A percentile compares a stretch with the other conserved stretches of the same genome.
phyloP scores from a whole-genome alignment of 2,797 vertebrate species.

The Percopsis omiscomaycus region DNA sequence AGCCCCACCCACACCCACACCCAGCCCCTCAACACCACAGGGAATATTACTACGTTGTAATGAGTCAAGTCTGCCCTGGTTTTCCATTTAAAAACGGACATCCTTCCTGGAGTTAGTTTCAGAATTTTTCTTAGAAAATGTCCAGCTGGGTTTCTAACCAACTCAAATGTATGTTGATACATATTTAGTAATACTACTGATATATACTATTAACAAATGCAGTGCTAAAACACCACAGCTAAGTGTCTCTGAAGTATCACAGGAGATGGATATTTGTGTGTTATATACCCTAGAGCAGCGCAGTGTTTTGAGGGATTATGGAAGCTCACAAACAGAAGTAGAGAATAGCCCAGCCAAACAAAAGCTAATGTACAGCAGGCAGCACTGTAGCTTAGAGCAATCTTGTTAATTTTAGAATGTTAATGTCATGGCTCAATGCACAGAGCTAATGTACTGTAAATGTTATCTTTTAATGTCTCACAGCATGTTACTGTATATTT shows the following conservation, averaged over 20 bases:
- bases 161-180: too few species aligned
- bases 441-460: constrained; percentile 28
- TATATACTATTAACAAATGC: too few species aligned
- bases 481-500: not conserved
- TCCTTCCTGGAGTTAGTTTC: too few species aligned
- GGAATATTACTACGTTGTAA: constrained; percentile 1
- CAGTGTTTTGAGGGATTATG: constrained; percentile 2
- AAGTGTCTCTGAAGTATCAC: too few species aligned
- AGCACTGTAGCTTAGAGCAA: constrained; percentile 29
- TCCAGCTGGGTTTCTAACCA: too few species aligned
- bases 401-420: constrained; percentile 41
- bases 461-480: constrained; percentile 7
- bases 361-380: constrained; percentile 18
- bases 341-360: constrained; percentile 41
- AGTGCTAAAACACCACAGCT: too few species aligned
- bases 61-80: not conserved
- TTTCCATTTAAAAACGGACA: too few species aligned
- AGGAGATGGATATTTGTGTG: constrained; percentile 7
- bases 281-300: constrained; percentile 6
- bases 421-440: constrained; percentile 28
- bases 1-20: too few species aligned
- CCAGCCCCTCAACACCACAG: constrained; percentile 6
- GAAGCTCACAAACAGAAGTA: constrained; percentile 15
- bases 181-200: too few species aligned
- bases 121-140: too few species aligned